A percentile compares a stretch with the other conserved stretches of the same genome.
phyloP scores from a whole-genome alignment of 2,888 invertebrate species.

The Dolichopus griseipennis region DNA sequence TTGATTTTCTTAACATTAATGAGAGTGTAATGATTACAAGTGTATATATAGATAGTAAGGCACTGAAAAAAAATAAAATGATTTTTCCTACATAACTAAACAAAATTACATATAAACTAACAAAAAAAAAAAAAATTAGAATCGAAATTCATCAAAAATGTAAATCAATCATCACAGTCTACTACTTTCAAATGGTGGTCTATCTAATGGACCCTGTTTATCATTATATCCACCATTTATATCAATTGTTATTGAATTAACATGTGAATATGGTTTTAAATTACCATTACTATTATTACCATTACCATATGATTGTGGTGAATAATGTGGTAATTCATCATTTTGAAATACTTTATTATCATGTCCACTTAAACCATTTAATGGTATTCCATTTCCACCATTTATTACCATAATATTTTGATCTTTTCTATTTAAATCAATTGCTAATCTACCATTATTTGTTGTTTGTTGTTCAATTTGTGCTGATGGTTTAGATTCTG shows the following conservation, averaged over 20 bases:
- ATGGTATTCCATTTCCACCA: not conserved
- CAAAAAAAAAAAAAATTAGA: too few species aligned
- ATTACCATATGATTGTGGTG: slow-evolving; percentile 15
- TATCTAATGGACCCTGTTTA: slow-evolving; percentile 13
- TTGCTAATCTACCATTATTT: slow-evolving; percentile 9
- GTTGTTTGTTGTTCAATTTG: slow-evolving; percentile 11
- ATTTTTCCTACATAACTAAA: too few species aligned
- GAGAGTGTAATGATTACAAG: too few species aligned
- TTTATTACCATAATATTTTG: slow-evolving; percentile 17
- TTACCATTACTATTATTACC: slow-evolving; percentile 16
- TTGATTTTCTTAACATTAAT: too few species aligned
- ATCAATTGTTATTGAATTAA: not conserved
- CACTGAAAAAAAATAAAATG: too few species aligned
- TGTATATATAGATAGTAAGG: too few species aligned
- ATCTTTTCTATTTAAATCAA: slow-evolving; percentile 22
- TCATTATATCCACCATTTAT: slow-evolving; percentile 15
- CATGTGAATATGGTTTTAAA: slow-evolving; percentile 13
- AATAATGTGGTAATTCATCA: slow-evolving; percentile 30
- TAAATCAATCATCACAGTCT: slow-evolving; percentile 30
- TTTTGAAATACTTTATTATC: slow-evolving; percentile 40
- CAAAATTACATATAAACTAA: too few species aligned
- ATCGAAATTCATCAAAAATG: too few species aligned
- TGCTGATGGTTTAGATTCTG: slow-evolving; percentile 15
- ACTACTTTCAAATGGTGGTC: slow-evolving; percentile 33
- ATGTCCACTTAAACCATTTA: slow-evolving; percentile 29